Evolutionary conservation across 2,888 invertebrate species (phyloP), one percentile per base, ranked within the genome.

Genomic region (Hirtodrosophila trivittata): DNA sequence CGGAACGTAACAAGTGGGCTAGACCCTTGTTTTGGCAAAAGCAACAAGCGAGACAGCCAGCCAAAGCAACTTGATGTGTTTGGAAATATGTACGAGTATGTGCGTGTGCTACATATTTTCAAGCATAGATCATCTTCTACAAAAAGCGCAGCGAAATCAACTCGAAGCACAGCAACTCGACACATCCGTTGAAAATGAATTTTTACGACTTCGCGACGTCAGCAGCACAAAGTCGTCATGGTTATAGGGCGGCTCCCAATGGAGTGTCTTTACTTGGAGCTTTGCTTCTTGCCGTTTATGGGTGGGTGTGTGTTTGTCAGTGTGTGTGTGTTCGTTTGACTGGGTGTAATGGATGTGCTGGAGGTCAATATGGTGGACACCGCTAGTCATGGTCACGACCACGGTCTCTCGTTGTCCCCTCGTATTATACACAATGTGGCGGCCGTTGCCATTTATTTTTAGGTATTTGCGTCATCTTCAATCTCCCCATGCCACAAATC

Each of bases 391-490:
- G 78, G 84, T 80, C 84, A 80, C 77, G 78, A 83, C 80, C 83
- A 83, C 59, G 68, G 76, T 60, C 72, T 60, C 50, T 47, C 45
- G 45, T 35, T 43, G 45, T 43, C 35, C 51, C 54, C 55, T 47
- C 57, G 55, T 41, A 60, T 50, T 43, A 58, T 59, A 46, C 60
- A 65, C 39, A 55, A 51, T 72, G 64, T 60, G 57, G 43, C 62
- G 65, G 56, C 68, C 57, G 66, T 66, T 67, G 56, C 67, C 66
- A 70, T 86, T 82, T 88, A 88, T 89, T 88, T 88, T 78, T 86
- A 87, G 86, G 82, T 67, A 76, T 88, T 88, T 88, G 88, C 88
- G 88, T 88, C 89, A 88, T 88, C 75, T 75, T 21, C 42, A 65
- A 84, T 75, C 75, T 77, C 43, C 51, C 33, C 56, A 51, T 71